Evolutionary conservation across 2,113 vertebrate genomes (phyloP).

Genomic region (Vicugna pacos): DNA sequence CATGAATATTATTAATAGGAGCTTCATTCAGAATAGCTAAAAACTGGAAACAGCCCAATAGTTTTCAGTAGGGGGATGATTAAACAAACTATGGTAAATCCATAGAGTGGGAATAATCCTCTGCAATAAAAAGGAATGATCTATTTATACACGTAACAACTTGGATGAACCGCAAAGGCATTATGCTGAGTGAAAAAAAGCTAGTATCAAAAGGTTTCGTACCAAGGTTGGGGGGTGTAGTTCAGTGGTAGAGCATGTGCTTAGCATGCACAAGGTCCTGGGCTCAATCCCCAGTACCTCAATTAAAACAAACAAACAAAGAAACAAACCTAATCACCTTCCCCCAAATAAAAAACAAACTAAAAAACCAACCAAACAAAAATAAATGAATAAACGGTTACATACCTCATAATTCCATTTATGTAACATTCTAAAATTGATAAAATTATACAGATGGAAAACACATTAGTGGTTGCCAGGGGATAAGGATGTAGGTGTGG

Average conservation of each 20-base stretch:
- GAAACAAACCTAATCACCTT: no score
- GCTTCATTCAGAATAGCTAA: not conserved
- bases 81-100: not conserved
- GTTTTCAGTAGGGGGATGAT: not conserved
- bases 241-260: no score
- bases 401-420: not conserved
- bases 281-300: no score
- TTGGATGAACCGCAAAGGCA: not conserved
- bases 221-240: no score
- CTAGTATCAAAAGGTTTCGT: not conserved
- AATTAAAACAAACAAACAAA: no score
- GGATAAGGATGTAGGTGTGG: not conserved
- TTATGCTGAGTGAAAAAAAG: not conserved
- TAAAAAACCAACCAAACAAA: no score
- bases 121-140: not conserved
- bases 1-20: not conserved
- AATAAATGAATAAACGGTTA: not conserved
- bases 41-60: not conserved
- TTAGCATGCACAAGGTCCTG: no score
- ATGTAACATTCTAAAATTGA: not conserved
- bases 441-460: not conserved
- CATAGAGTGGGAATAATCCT: not conserved
- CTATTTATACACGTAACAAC: not conserved
- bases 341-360: no score
- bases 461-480: no score